Conservation (phyloP, 1,140 invertebrate species). For the Sycobia sp. region DNA sequence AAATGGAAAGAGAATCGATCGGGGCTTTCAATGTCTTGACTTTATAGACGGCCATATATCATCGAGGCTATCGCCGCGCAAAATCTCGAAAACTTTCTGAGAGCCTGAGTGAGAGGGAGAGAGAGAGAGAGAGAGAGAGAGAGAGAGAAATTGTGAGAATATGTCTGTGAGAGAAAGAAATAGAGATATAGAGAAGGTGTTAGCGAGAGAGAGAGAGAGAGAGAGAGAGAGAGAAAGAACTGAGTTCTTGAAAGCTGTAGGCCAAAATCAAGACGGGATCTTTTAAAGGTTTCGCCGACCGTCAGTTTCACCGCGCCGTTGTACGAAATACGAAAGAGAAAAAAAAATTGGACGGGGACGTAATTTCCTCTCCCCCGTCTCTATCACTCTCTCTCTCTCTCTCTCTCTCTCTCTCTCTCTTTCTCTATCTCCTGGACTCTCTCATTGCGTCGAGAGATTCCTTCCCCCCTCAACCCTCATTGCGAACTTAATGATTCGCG, state of each 20-base stretch:
- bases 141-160: no score
- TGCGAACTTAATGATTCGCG: constrained; percentile 6
- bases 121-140: no score
- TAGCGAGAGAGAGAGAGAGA: no score
- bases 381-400: background rate
- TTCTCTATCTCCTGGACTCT: no score
- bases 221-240: no score
- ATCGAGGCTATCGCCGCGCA: constrained; percentile 53
- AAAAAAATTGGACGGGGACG: constrained; percentile 34
- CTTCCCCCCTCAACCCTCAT: no score
- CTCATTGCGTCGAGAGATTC: background rate
- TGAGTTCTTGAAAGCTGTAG: constrained; percentile 39
- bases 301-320: no score
- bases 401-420: no score
- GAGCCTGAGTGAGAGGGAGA: no score
- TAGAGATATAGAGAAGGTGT: no score
- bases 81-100: constrained; percentile 51
- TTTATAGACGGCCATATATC: constrained; percentile 58
- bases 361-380: constrained; percentile 45
- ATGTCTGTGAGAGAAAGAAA: no score
- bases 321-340: no score
- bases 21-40: constrained; percentile 53
- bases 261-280: constrained; percentile 41
- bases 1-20: constrained; percentile 51
- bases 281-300: constrained; percentile 33